Evolutionary conservation across 2,113 vertebrate genomes (phyloP).

Genomic region (Athene noctua): DNA sequence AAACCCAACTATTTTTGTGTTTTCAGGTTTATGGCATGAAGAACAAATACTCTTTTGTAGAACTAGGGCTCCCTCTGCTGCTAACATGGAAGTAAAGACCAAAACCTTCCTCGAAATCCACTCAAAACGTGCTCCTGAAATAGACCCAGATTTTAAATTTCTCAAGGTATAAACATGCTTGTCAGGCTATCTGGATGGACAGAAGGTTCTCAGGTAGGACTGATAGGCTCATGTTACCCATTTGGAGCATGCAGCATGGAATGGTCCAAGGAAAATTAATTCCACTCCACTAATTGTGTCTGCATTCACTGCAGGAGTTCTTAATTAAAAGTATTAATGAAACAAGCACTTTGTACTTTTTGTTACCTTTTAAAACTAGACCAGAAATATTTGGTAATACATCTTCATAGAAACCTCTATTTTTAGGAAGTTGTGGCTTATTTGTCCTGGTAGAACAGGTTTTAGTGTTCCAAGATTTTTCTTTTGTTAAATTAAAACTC

Average conservation of each 20-base stretch:
- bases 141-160: background rate
- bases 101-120: background rate
- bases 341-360: background rate
- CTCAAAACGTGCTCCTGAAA: background rate
- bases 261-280: background rate
- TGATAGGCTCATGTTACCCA: background rate
- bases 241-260: background rate
- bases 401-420: background rate
- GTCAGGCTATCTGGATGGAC: no score
- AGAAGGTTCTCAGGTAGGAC: background rate
- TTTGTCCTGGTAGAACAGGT: background rate
- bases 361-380: background rate
- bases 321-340: background rate
- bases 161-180: background rate
- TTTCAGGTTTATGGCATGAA: background rate
- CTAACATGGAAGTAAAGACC: background rate
- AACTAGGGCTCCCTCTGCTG: constrained; percentile 71
- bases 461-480: background rate
- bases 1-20: background rate
- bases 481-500: background rate
- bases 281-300: no score
- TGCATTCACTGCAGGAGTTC: background rate
- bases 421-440: background rate
- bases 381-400: background rate
- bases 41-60: background rate